A percentile compares a stretch with the other conserved stretches of the same genome.
phyloP scores from a whole-genome alignment of 2,113 vertebrate genomes.

The Bombycilla garrulus region DNA sequence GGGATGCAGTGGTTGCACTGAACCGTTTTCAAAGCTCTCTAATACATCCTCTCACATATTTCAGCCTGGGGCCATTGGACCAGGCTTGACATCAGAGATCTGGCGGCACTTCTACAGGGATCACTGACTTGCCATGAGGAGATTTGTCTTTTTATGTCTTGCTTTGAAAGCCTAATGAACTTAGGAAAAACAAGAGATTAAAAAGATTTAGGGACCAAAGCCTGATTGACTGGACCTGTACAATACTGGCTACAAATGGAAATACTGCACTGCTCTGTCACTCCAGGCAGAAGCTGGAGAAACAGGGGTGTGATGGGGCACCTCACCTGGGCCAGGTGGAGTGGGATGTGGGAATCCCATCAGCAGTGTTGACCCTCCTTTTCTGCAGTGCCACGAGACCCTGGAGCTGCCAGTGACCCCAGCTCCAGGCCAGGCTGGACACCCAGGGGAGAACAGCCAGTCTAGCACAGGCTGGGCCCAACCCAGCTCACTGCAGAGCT shows the following conservation, averaged over 20 bases:
- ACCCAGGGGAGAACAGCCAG: not conserved
- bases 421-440: not conserved
- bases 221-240: not conserved
- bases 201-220: slow-evolving; percentile 16
- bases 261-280: not conserved
- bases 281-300: not conserved
- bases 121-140: not conserved
- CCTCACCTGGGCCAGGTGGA: fast-evolving
- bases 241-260: not conserved
- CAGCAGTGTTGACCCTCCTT: not conserved
- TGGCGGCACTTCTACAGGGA: not conserved
- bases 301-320: not conserved
- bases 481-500: not conserved
- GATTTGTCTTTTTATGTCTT: slow-evolving; percentile 22
- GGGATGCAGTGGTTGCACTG: not conserved
- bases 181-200: slow-evolving; percentile 21
- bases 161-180: slow-evolving; percentile 42
- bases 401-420: not conserved
- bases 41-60: fast-evolving
- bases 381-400: fast-evolving
- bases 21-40: not conserved
- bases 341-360: fast-evolving
- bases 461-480: fast-evolving
- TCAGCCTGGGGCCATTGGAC: not conserved
- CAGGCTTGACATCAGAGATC: not conserved